A percentile compares a stretch with the other conserved stretches of the same genome.
These are phyloP conservation scores for Brienomyrus brachyistius DNA, from an alignment of 2,113 vertebrate genomes.

Conservation along the genomic window DNA sequence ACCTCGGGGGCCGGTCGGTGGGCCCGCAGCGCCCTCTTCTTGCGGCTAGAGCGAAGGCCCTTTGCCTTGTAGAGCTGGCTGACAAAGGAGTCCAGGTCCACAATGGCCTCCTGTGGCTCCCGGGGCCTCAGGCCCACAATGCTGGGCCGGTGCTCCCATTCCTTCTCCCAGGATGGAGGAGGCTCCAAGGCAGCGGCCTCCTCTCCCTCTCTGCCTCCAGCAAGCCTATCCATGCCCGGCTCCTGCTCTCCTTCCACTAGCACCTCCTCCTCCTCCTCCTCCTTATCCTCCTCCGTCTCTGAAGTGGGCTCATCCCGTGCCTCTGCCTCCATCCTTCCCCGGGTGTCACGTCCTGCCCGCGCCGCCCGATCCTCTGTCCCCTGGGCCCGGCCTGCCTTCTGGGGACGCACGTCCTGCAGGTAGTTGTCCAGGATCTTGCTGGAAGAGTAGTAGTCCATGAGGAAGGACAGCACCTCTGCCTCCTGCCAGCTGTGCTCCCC, in stretches of 20 bases:
- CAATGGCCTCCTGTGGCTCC: slow-evolving; percentile 58
- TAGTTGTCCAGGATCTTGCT: slow-evolving; percentile 54
- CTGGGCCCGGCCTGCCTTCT: neutral
- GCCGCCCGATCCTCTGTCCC: slow-evolving; percentile 9
- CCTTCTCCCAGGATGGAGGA: slow-evolving; percentile 24
- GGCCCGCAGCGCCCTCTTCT: neutral
- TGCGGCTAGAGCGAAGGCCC: slow-evolving; percentile 43
- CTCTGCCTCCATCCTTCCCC: slow-evolving; percentile 10
- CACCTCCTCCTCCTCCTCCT: slow-evolving; percentile 29
- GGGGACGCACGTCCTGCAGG: slow-evolving; percentile 25
- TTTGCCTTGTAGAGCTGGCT: slow-evolving; percentile 69
- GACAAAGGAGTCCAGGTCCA: slow-evolving; percentile 75
- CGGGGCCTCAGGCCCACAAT: slow-evolving; percentile 52
- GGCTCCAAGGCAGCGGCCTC: slow-evolving; percentile 37
- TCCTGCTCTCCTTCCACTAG: slow-evolving; percentile 14
- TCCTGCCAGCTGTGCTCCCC: slow-evolving; percentile 66
- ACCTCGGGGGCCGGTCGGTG: slow-evolving; percentile 35
- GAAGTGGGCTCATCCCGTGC: slow-evolving; percentile 28
- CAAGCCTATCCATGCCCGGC: slow-evolving; percentile 24
- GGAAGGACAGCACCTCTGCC: slow-evolving; percentile 60
- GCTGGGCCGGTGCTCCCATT: slow-evolving; percentile 37
- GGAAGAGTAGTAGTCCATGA: slow-evolving; percentile 66
- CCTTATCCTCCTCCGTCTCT: slow-evolving; percentile 22
- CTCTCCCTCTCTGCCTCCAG: slow-evolving; percentile 15
- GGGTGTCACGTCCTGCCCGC: slow-evolving; percentile 32